A percentile compares a stretch with the other conserved stretches of the same genome.
These are phyloP conservation scores for Pollicipes pollicipes DNA, from an alignment of 1,140 invertebrate genomes.

Conservation along the genomic window DNA sequence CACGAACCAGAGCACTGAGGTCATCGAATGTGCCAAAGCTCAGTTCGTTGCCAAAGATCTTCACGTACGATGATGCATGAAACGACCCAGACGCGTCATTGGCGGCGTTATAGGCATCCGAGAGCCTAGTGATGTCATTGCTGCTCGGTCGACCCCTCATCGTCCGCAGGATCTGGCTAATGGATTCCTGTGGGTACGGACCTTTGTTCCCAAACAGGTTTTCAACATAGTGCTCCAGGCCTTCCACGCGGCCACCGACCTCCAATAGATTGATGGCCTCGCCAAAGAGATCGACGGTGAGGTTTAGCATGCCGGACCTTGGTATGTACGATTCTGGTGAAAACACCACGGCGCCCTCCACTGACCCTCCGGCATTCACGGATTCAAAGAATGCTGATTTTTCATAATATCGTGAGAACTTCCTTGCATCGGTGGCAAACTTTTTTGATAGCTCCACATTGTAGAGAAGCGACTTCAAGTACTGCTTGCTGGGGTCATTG, in stretches of 20 bases:
- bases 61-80: slow-evolving; percentile 22
- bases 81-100: slow-evolving; percentile 20
- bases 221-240: slow-evolving; percentile 64
- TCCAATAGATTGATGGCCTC: slow-evolving; percentile 68
- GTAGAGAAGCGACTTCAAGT: slow-evolving; percentile 47
- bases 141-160: slow-evolving; percentile 26
- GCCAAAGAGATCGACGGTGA: slow-evolving; percentile 72
- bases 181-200: slow-evolving; percentile 30
- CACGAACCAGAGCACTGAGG: slow-evolving; percentile 11
- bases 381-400: slow-evolving; percentile 48
- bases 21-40: slow-evolving; percentile 23
- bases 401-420: slow-evolving; percentile 61
- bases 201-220: slow-evolving; percentile 65
- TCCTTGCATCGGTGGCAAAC: slow-evolving; percentile 60
- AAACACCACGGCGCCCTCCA: slow-evolving; percentile 62
- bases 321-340: slow-evolving; percentile 74
- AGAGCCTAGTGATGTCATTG: slow-evolving; percentile 14
- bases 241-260: slow-evolving; percentile 60
- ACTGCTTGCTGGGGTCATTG: slow-evolving; percentile 47
- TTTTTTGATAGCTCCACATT: slow-evolving; percentile 43
- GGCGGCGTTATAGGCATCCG: slow-evolving; percentile 15
- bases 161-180: slow-evolving; percentile 30
- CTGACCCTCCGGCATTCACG: slow-evolving; percentile 45
- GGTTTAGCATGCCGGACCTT: slow-evolving; percentile 53
- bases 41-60: slow-evolving; percentile 39